Conservation (phyloP, 2,888 invertebrate species). For the Drosophila peninsularis region DNA sequence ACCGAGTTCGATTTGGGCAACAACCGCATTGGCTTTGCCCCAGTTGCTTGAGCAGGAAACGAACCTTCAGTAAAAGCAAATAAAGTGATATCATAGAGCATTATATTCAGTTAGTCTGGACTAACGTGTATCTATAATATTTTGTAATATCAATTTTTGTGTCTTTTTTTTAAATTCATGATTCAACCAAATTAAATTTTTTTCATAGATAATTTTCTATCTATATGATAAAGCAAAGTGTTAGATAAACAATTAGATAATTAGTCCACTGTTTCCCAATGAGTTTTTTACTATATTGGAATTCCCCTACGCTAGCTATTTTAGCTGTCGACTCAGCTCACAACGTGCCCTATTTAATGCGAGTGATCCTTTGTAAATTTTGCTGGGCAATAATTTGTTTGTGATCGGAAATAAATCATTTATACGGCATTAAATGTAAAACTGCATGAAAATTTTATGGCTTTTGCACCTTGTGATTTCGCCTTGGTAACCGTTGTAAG, state of each 20-base stretch:
- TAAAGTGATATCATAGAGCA: conserved; percentile 25
- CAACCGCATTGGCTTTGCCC: conserved; percentile 94
- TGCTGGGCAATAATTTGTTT: not conserved
- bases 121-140: conserved; percentile 4
- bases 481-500: not conserved
- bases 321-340: not conserved
- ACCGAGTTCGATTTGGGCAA: conserved; percentile 96
- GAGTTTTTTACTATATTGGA: not conserved
- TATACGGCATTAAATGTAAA: not conserved
- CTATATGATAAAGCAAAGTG: not conserved
- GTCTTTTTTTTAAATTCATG: not conserved
- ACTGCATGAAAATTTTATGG: not conserved
- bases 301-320: not conserved
- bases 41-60: conserved; percentile 79
- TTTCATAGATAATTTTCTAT: not conserved
- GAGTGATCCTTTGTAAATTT: not conserved
- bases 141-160: conserved; percentile 1
- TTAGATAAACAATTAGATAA: no score
- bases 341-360: not conserved
- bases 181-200: not conserved
- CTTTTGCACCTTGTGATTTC: not conserved
- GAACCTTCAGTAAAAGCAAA: conserved; percentile 14
- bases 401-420: conserved; percentile 1
- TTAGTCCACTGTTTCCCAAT: not conserved
- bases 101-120: conserved; percentile 4